Evolutionary conservation across 1,140 invertebrate species (phyloP).

Genomic region (Plodia interpunctella): DNA sequence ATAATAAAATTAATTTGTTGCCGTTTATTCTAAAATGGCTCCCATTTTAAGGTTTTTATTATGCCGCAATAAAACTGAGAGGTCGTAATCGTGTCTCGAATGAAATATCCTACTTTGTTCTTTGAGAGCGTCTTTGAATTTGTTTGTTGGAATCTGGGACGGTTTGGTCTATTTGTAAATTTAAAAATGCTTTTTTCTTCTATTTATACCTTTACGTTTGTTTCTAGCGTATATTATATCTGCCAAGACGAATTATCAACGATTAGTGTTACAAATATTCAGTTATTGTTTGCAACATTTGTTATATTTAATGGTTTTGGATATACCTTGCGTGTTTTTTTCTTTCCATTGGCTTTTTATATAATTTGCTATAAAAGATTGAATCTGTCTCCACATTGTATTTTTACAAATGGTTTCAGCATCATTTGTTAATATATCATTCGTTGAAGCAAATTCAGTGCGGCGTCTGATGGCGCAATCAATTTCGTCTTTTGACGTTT

Average conservation of each 20-base stretch:
- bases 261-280: not conserved
- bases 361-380: conserved; percentile 15
- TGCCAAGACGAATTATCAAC: not conserved
- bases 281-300: not conserved
- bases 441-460: conserved; percentile 52
- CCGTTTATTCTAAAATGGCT: conserved; percentile 55
- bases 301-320: not conserved
- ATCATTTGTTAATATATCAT: conserved; percentile 58
- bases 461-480: conserved; percentile 47
- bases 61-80: conserved; percentile 60
- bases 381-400: conserved; percentile 53
- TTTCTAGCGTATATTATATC: not conserved
- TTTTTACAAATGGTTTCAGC: conserved; percentile 65
- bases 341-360: not conserved
- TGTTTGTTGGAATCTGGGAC: conserved; percentile 19
- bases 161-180: conserved; percentile 27
- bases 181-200: conserved; percentile 33
- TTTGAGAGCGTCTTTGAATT: conserved; percentile 34
- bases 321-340: not conserved
- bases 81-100: conserved; percentile 49
- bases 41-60: conserved; percentile 60
- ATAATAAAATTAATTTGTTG: conserved; percentile 45
- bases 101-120: conserved; percentile 53
- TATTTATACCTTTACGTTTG: conserved; percentile 8
- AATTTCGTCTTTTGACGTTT: conserved; percentile 68